Base-by-base conservation (phyloP, 2,797 vertebrate species). In the Pogonophryne albipinna region DNA sequence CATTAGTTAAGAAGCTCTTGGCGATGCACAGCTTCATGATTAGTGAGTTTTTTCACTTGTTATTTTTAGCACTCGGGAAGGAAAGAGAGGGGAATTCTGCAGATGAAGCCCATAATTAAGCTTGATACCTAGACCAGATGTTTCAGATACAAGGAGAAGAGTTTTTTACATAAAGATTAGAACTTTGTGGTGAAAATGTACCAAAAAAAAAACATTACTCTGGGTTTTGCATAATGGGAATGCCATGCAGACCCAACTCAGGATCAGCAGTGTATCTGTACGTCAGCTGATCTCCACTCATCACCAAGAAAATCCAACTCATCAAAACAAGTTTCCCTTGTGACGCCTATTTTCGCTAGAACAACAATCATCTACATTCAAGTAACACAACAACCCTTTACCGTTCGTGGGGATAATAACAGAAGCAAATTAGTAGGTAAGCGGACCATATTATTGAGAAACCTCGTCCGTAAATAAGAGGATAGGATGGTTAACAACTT, bases 41-140 rank as follows among this genome's bases (percentile, higher is more conserved):
- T 83, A 86, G 59, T 52, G 44, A 44, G 66, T 57, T 83, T 85
- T 62, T 85, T 80, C 42, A 74, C 76, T 82, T 75, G 60, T 72
- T 50, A 76, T 82, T 86, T 86, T 49, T 50, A 66, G 56, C 74
- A 74, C 78, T 62, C 5, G 59, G 55, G 59, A 66, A 70, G 13
- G 23, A 65, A 73, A 42, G 71, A 70, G 65, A 71, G 64, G 52
- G 20, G n/a, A 71, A 65, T 61, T 72, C 62, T 76, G 49, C 45
- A 47, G 73, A 55, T 73, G 31, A 65, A 75, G 1, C 70, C 46
- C 53, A 44, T 75, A 81, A 85, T 85, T 83, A 76, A 58, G 67
- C n/a, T 46, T 57, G 45, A 76, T 69, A 52, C 51, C 20, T 27
- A 27, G 10, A 44, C 57, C 55, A 59, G 16, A 65, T 60, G 55